Evolutionary conservation across 2,797 vertebrate genomes (phyloP).

Genomic region (Carapus acus): DNA sequence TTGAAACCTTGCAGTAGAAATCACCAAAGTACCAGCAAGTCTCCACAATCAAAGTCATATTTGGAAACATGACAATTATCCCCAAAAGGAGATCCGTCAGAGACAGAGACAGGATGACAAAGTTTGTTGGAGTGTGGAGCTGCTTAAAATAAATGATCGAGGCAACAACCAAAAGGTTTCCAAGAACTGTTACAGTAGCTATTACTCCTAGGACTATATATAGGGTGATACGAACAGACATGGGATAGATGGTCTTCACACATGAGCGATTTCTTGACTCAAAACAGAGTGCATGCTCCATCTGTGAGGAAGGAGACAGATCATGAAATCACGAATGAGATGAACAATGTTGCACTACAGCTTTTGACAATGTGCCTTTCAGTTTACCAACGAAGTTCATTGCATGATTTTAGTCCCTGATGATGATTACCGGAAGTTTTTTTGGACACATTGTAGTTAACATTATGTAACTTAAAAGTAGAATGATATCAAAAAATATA

Average conservation of each 20-base stretch:
- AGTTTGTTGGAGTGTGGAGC: conserved; percentile 46
- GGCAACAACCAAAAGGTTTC: conserved; percentile 34
- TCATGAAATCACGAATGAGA: too few species aligned
- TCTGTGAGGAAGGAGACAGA: conserved; percentile 6
- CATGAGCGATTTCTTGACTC: conserved; percentile 34
- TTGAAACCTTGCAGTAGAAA: conserved; percentile 25
- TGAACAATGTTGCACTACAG: too few species aligned
- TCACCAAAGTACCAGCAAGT: conserved; percentile 45
- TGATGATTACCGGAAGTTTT: too few species aligned
- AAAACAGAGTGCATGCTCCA: conserved; percentile 33
- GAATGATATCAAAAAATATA: too few species aligned
- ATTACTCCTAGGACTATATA: conserved; percentile 22
- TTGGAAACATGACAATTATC: conserved; percentile 31
- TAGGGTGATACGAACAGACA: conserved; percentile 15
- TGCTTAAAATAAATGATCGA: conserved; percentile 36
- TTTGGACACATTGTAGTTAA: too few species aligned
- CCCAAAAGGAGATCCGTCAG: conserved; percentile 32
- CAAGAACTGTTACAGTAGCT: conserved; percentile 32
- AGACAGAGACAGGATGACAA: conserved; percentile 34
- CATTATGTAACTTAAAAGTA: too few species aligned
- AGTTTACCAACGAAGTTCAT: too few species aligned
- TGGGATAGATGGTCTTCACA: conserved; percentile 21
- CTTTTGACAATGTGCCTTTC: too few species aligned
- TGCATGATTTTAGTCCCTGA: too few species aligned
- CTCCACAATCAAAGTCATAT: conserved; percentile 26